Percentiles rank a stretch among this genome's conserved stretches.
Evolutionary conservation across 2,797 vertebrate species (phyloP).

Genomic region (Tokudaia tokunoshimensis): DNA sequence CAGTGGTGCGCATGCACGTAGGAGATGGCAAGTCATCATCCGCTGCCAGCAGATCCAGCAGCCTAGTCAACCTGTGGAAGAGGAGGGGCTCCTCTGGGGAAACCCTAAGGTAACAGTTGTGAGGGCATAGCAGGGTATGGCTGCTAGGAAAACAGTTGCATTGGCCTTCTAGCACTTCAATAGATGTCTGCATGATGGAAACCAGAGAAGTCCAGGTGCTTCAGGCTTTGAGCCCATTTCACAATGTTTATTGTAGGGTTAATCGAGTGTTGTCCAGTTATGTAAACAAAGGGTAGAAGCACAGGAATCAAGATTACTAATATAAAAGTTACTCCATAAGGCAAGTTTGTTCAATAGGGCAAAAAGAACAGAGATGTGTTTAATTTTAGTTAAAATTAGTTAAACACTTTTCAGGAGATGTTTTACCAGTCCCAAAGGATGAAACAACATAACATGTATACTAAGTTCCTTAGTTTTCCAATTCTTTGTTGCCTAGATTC

Average conservation of each 20-base stretch:
- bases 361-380: neutral
- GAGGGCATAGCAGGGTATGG: neutral
- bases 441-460: neutral
- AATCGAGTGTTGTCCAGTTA: no score
- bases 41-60: constrained; percentile 96
- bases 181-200: neutral
- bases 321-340: neutral
- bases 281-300: neutral
- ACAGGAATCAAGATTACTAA: neutral
- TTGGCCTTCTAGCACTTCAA: neutral
- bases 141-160: neutral
- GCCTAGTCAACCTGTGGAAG: constrained; percentile 98
- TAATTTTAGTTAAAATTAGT: neutral
- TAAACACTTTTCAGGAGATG: neutral
- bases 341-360: neutral
- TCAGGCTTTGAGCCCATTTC: neutral
- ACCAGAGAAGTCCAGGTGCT: no score
- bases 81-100: constrained; percentile 96
- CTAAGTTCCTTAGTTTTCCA: neutral
- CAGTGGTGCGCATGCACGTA: constrained; percentile 98
- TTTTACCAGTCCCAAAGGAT: neutral
- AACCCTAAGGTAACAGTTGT: constrained; percentile 94
- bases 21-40: constrained; percentile 98
- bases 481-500: neutral
- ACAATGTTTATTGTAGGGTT: neutral